A percentile compares a stretch with the other conserved stretches of the same genome.
Conservation (phyloP, 2,797 vertebrate species). For the Coilia nasus region DNA sequence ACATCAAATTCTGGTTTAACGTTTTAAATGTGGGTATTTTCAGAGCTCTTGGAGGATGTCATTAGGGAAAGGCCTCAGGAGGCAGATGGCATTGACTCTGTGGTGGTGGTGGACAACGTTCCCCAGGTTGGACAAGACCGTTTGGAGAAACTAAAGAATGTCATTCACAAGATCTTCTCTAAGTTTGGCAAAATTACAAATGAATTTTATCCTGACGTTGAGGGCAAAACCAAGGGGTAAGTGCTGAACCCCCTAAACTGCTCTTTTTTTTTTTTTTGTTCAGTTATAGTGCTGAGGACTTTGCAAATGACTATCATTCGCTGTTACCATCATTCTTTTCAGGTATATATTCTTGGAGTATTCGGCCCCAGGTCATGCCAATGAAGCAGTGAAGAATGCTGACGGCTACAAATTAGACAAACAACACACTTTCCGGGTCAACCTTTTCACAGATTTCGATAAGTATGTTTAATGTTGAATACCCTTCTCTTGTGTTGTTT, state of each 20-base stretch:
- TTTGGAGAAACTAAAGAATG: slow-evolving; percentile 95
- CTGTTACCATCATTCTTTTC: neutral
- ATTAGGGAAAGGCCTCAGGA: slow-evolving; percentile 89
- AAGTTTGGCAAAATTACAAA: slow-evolving; percentile 98
- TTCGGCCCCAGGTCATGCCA: slow-evolving; percentile 84
- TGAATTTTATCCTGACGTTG: slow-evolving; percentile 93
- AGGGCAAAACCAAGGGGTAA: slow-evolving; percentile 95
- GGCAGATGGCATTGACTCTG: slow-evolving; percentile 95
- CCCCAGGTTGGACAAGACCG: slow-evolving; percentile 94
- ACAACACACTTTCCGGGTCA: slow-evolving; percentile 96
- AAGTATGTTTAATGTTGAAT: slow-evolving; percentile 76
- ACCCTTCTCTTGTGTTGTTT: neutral
- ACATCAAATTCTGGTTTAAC: neutral
- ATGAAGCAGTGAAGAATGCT: slow-evolving; percentile 93
- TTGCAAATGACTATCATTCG: neutral
- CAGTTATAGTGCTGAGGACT: no score
- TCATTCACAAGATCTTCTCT: slow-evolving; percentile 98
- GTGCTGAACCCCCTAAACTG: slow-evolving; percentile 27
- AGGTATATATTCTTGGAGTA: slow-evolving; percentile 99
- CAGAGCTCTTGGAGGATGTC: slow-evolving; percentile 88
- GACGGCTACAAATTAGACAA: slow-evolving; percentile 98
- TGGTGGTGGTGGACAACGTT: slow-evolving; percentile 94
- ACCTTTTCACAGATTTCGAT: slow-evolving; percentile 97
- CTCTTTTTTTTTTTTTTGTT: neutral
- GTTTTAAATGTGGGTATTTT: neutral